A percentile compares a stretch with the other conserved stretches of the same genome.
phyloP scores from a whole-genome alignment of 2,888 invertebrate genomes.

The Palloptera scutellata region DNA sequence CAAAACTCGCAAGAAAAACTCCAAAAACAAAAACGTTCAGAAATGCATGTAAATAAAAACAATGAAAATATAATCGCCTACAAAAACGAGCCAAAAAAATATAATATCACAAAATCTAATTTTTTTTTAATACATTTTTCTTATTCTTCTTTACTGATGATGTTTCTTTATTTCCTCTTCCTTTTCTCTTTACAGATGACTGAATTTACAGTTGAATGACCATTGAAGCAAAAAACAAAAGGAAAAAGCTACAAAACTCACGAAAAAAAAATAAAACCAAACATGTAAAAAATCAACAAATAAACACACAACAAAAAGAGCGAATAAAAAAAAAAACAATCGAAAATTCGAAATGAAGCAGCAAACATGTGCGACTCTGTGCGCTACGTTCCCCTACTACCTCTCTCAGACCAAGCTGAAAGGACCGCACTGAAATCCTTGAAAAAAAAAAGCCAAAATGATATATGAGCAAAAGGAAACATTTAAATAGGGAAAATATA shows the following conservation, averaged over 20 bases:
- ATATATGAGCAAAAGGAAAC: background rate
- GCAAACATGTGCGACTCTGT: background rate
- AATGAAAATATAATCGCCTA: slow-evolving; percentile 15
- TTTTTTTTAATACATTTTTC: slow-evolving; percentile 9
- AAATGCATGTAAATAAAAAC: slow-evolving; percentile 21
- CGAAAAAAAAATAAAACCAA: slow-evolving; percentile 25
- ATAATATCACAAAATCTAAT: slow-evolving; percentile 20
- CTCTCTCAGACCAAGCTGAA: slow-evolving; percentile 9
- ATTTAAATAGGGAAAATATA: background rate
- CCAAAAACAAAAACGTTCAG: slow-evolving; percentile 24
- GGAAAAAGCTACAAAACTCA: slow-evolving; percentile 35
- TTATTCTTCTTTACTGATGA: slow-evolving; percentile 6
- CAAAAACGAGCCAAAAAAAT: slow-evolving; percentile 31
- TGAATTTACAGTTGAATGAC: slow-evolving; percentile 49
- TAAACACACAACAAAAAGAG: slow-evolving; percentile 14
- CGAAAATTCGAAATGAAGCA: background rate
- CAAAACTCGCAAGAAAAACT: slow-evolving; percentile 32
- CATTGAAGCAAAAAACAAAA: slow-evolving; percentile 30
- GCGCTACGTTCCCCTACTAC: background rate
- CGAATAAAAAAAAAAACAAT: slow-evolving; percentile 25
- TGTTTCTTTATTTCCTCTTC: slow-evolving; percentile 47
- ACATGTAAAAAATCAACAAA: slow-evolving; percentile 18
- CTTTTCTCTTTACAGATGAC: slow-evolving; percentile 44
- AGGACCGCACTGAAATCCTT: slow-evolving; percentile 1
- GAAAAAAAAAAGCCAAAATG: slow-evolving; percentile 1